Evolutionary conservation across 2,113 vertebrate species (phyloP), one percentile per base, ranked within the genome.

Genomic region (Struthio camelus): DNA sequence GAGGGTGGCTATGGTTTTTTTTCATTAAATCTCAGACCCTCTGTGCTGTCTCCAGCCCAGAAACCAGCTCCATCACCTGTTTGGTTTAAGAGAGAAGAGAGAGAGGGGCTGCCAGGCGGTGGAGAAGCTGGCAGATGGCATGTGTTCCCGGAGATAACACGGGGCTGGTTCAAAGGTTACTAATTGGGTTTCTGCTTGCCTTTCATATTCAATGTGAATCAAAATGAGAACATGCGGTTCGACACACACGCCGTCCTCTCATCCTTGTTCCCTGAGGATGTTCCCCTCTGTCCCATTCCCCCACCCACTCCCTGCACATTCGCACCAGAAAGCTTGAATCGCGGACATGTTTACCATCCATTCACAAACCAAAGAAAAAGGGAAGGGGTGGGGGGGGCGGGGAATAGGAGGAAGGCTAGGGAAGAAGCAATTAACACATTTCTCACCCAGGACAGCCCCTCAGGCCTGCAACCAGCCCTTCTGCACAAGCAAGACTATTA

Each of bases 181-280:
- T 96, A 97, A 97, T 90, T 98, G 97, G 84, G 85, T 97, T 97
- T 96, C 90, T 96, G 93, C 93, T 96, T 86, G 86, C 93, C 56
- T 93, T 97, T 97, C 78, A n/a, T 93, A 80, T 79, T 90, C 85
- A 82, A 11, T 50, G 76, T 0, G 19, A 96, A 91, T 94, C 73
- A 78, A 94, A 94, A 82, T 67, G 87, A 92, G 92, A 97, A 89
- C 84, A 90, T 34, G 91, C 24, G 24, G 72, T 65, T 86, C 75
- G 58, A 58, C 92, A 93, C 71, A 34, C n/a, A 18, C 17, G 1
- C 32, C 38, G 0, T 32, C 71, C n/a, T n/a, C n/a, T n/a, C n/a
- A n/a, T n/a, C n/a, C 77, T 75, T 81, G 81, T 62, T 69, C 59
- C 67, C 76, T 0, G 2, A 67, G 80, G 84, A 50, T 51, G 42